Evolutionary conservation across 2,113 vertebrate genomes (phyloP), one percentile per base, ranked within the genome.

Genomic region (Aptenodytes patagonicus): DNA sequence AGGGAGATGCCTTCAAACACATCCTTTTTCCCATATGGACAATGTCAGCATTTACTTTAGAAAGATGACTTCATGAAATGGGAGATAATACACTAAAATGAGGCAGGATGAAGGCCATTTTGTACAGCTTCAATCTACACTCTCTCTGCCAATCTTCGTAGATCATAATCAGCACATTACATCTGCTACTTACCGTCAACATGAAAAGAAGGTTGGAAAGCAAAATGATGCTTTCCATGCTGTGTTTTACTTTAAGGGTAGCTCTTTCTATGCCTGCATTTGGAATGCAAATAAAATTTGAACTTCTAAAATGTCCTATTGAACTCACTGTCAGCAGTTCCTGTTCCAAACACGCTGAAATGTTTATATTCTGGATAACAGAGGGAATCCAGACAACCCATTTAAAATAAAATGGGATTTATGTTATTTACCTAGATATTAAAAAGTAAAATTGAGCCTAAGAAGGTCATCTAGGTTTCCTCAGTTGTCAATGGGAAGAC

Each of bases 131-230:
- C 64, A 68, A 9, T 84, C 72, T 71, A n/a, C 3, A 12, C 9
- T 83, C 11, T 72, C 32, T 79, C 20, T 92, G 76, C 79, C 92
- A 94, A 20, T 57, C 52, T 85, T 71, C 6, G 4, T 73, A 83
- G 60, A 90, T 81, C 77, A 62, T 89, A 94, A 95, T 94, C 72
- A 92, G 29, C 36, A 44, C 40, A 84, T 89, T 93, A 87, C 55
- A 94, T 95, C 83, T 96, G 80, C 36, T 93, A 64, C 80, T 89
- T 93, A 78, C 61, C 61, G 18, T 88, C 69, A 92, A 84, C 61
- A 90, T 58, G 52, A 93, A 87, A 78, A 54, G 42, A 71, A 89
- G 42, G 25, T 44, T 92, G 76, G 64, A 94, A 92, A 93, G 78
- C 66, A 93, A 88, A 92, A 70, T 47, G 5, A 58, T 62, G 22